Evolutionary conservation across 2,888 invertebrate species (phyloP), one percentile per base, ranked within the genome.

Genomic region (Stenolophus ochropezus): DNA sequence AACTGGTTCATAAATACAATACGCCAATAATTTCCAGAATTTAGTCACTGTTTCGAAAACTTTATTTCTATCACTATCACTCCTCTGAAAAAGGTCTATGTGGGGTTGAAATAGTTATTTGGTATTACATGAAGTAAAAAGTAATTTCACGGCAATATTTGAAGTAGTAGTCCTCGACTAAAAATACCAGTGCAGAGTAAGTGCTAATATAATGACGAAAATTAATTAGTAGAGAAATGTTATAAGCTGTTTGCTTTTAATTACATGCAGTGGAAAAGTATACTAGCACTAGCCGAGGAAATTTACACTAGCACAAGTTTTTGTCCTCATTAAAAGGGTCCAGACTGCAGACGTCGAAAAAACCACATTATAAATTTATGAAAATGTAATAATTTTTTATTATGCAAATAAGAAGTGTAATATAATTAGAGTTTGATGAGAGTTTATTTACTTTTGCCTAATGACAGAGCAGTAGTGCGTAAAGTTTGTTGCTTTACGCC

Each of bases 401-500:
- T 73, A 73, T 73, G 49, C 73, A 73, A 49, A 73, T 71, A 18
- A 42, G 47, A 53, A 75, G 16, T 18, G 14, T 56, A 53, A 53
- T 53, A 5, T 58, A 76, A 58, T 76, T 53, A 58, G 27, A 58
- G 33, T 76, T 76, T 76, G 56, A 76, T 76, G 56, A 33, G 58
- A 53, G 18, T 56, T 76, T 76, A 76, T 76, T 76, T 76, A 76
- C 58, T 76, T 76, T 53, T 20, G 76, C 27, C 23, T 76, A 76
- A 76, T 76, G 27, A 76, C 58, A 11, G 42, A 20, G 56, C 27
- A 56, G 33, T 56, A 33, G 58, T 76, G 76, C 58, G 58, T 76
- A 58, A 76, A 76, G 27, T 76, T 76, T 58, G 76, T 58, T 76
- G 58, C 73, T 73, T 76, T 56, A 23, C 76, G 56, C 53, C 76